Percentiles rank a stretch among this genome's conserved stretches.
These are phyloP conservation scores for Xanthia icteritia DNA, from an alignment of 2,888 invertebrate genomes.

Conservation along the genomic window DNA sequence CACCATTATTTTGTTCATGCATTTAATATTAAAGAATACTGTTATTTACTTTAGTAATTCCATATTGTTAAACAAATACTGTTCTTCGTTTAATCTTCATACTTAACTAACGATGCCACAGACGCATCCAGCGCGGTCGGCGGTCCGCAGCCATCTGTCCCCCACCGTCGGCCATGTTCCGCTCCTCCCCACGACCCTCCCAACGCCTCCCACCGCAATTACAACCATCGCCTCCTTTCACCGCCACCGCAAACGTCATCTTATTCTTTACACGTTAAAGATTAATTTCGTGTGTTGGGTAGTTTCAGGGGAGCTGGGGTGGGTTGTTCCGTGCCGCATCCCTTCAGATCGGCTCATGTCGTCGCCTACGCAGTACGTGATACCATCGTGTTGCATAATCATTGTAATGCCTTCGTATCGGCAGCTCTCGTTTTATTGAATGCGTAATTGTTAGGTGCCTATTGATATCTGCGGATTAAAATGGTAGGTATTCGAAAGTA, in stretches of 20 bases:
- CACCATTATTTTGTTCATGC: neutral
- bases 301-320: conserved; percentile 75
- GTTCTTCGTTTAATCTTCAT: conserved; percentile 17
- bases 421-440: conserved; percentile 68
- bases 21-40: conserved; percentile 3
- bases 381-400: conserved; percentile 73
- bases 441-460: conserved; percentile 47
- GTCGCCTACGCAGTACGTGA: conserved; percentile 84
- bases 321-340: conserved; percentile 83
- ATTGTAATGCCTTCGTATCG: conserved; percentile 73
- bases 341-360: conserved; percentile 82
- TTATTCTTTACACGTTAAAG: conserved; percentile 83
- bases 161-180: conserved; percentile 86
- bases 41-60: neutral
- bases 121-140: conserved; percentile 75
- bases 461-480: conserved; percentile 44
- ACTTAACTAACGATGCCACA: neutral
- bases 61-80: conserved; percentile 6
- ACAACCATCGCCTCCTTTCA: conserved; percentile 79
- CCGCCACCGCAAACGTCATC: conserved; percentile 82
- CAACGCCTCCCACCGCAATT: conserved; percentile 88
- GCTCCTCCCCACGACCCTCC: conserved; percentile 88
- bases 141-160: conserved; percentile 84
- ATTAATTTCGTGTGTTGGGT: conserved; percentile 80
- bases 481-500: conserved; percentile 39